These are phyloP conservation scores for Conchocele bisecta DNA, from an alignment of 2,888 invertebrate genomes.

Conservation along the genomic window DNA sequence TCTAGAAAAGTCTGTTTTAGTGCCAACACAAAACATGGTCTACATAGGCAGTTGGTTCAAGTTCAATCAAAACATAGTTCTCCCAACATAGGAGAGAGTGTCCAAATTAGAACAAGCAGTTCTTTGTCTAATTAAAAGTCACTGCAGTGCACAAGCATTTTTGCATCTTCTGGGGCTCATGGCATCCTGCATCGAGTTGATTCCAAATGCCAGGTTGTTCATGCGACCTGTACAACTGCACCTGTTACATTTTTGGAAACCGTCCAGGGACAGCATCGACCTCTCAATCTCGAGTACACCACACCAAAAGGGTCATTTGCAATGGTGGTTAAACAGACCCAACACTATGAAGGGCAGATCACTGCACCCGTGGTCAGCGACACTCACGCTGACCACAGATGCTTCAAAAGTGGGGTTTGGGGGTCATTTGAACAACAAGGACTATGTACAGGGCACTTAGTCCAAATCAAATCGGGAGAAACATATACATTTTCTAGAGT, in stretches of 20 bases:
- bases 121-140: background rate
- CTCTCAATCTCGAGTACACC: background rate
- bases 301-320: slow-evolving; percentile 5
- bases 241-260: slow-evolving; percentile 13
- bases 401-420: slow-evolving; percentile 21
- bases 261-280: background rate
- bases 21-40: slow-evolving; percentile 24
- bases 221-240: slow-evolving; percentile 17
- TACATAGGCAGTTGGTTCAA: slow-evolving; percentile 17
- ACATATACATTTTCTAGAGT: slow-evolving; percentile 10
- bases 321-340: slow-evolving; percentile 4
- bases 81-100: slow-evolving; percentile 7
- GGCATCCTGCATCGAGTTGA: slow-evolving; percentile 29
- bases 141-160: slow-evolving; percentile 1
- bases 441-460: slow-evolving; percentile 5
- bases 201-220: slow-evolving; percentile 23
- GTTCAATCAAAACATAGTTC: background rate
- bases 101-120: background rate
- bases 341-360: slow-evolving; percentile 12
- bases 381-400: slow-evolving; percentile 21
- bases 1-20: slow-evolving; percentile 38
- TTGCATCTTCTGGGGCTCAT: slow-evolving; percentile 19
- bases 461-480: background rate
- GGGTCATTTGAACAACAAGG: background rate
- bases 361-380: background rate